Evolutionary conservation across 2,888 invertebrate genomes (phyloP).

Genomic region (Nephrotoma guestfalica): DNA sequence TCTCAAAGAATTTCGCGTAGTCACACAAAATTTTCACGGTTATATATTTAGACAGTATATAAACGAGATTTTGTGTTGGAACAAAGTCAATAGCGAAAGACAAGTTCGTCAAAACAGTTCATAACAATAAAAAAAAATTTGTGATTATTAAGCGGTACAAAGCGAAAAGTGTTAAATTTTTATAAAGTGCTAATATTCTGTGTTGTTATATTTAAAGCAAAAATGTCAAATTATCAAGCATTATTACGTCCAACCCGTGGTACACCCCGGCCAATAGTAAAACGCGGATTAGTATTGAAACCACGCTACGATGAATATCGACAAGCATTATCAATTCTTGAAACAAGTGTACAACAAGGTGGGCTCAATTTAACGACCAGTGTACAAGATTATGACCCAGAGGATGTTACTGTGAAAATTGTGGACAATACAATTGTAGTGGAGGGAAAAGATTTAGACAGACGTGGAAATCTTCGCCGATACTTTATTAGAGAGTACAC

Average conservation of each 20-base stretch:
- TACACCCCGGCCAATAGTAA: neutral
- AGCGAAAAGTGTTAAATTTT: neutral
- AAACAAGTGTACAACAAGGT: constrained; percentile 27
- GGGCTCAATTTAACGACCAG: constrained; percentile 55
- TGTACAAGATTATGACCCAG: constrained; percentile 53
- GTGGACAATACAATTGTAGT: constrained; percentile 45
- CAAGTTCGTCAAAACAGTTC: neutral
- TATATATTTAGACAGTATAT: neutral
- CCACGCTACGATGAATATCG: neutral
- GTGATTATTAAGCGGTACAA: neutral
- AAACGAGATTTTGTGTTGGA: neutral
- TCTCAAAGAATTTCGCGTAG: neutral
- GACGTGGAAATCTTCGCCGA: constrained; percentile 61
- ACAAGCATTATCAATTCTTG: neutral
- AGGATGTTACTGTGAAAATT: constrained; percentile 55
- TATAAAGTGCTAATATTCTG: neutral
- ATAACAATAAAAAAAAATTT: neutral
- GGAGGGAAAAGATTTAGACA: constrained; percentile 56
- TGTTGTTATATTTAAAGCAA: neutral
- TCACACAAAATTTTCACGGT: neutral
- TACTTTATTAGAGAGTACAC: constrained; percentile 61
- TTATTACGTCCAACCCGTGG: neutral
- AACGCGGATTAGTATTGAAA: neutral
- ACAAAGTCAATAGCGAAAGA: neutral
- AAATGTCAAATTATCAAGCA: neutral